Evolutionary conservation across 2,888 invertebrate species (phyloP).

Genomic region (Ochropleura plecta): DNA sequence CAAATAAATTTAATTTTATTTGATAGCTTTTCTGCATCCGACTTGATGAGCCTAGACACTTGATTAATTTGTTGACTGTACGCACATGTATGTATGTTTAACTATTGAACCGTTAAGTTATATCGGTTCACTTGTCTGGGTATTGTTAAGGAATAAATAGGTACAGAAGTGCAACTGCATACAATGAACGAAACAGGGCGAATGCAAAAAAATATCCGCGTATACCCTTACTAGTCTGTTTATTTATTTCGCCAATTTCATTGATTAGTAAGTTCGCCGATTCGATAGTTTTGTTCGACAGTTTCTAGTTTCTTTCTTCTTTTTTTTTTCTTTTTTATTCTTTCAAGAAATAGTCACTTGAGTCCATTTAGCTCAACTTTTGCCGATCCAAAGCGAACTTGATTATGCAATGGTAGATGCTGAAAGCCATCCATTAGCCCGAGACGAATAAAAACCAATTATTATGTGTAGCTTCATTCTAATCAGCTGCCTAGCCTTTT

Average conservation of each 20-base stretch:
- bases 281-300: too few relatives aligned
- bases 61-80: too few relatives aligned
- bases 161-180: neutral
- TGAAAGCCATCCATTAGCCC: neutral
- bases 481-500: too few relatives aligned
- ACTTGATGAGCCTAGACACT: too few relatives aligned
- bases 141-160: neutral
- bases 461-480: neutral
- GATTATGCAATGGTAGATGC: neutral
- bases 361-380: neutral
- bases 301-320: neutral
- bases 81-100: constrained; percentile 17
- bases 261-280: too few relatives aligned
- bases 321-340: too few relatives aligned
- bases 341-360: neutral
- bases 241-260: too few relatives aligned
- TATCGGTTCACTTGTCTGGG: constrained; percentile 26
- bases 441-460: neutral
- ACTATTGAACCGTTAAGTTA: constrained; percentile 32
- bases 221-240: too few relatives aligned
- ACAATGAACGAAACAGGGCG: neutral
- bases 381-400: neutral
- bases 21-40: too few relatives aligned
- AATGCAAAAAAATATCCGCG: neutral
- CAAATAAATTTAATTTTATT: too few relatives aligned